Conservation (phyloP, 2,888 invertebrate genomes). For the Harmothoe impar region DNA sequence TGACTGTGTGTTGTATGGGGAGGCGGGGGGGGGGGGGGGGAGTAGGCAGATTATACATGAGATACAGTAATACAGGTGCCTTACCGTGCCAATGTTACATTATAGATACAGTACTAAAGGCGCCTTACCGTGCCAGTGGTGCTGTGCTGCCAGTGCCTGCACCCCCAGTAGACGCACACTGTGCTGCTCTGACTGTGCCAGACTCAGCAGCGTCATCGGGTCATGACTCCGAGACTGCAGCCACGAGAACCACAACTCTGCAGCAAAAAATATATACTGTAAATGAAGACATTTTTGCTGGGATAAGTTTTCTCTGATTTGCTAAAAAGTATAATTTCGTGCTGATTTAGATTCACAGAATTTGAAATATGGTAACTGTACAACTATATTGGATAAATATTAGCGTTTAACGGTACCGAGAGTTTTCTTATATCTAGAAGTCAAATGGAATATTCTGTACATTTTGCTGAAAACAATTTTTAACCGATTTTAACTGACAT, state of each 20-base stretch:
- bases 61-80: no score
- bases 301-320: no score
- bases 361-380: no score
- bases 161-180: conserved; percentile 72
- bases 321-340: no score
- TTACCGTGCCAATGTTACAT: no score
- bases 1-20: no score
- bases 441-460: background rate
- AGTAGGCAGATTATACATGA: no score
- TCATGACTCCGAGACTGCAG: conserved; percentile 73
- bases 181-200: conserved; percentile 72
- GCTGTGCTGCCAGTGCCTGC: conserved; percentile 71
- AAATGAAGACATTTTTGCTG: background rate
- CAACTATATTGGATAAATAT: no score
- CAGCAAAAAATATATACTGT: conserved; percentile 63
- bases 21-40: no score
- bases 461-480: background rate
- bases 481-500: no score
- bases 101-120: no score
- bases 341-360: no score
- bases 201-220: conserved; percentile 72
- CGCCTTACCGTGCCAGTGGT: conserved; percentile 73
- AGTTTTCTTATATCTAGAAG: background rate
- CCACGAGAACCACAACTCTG: conserved; percentile 73
- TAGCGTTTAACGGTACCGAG: background rate